Percentiles rank a stretch among this genome's conserved stretches.
Conservation (phyloP, 2,113 vertebrate species). For the Hippocampus comes region DNA sequence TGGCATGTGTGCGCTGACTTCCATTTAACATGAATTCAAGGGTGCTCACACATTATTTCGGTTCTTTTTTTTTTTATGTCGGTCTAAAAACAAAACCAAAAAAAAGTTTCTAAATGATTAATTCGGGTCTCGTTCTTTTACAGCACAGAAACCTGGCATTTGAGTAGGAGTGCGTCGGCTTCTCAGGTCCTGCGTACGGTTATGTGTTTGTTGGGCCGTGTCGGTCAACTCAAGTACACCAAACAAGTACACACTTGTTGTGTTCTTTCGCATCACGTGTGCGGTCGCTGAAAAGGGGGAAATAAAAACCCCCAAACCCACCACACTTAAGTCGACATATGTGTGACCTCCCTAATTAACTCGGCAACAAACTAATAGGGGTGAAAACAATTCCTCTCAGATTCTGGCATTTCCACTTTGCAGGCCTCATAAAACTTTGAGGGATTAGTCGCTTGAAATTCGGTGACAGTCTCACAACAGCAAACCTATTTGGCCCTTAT, state of each 20-base stretch:
- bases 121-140: no score
- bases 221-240: no score
- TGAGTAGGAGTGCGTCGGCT: no score
- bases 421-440: slow-evolving; percentile 28
- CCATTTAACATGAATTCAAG: no score
- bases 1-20: no score
- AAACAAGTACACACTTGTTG: not conserved
- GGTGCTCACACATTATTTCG: no score
- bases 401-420: not conserved
- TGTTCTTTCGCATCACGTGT: not conserved
- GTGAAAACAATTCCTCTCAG: not conserved
- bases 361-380: not conserved
- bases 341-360: not conserved
- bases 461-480: slow-evolving; percentile 52
- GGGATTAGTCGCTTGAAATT: slow-evolving; percentile 46
- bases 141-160: not conserved
- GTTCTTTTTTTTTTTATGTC: no score
- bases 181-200: no score
- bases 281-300: not conserved
- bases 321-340: not conserved
- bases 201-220: no score
- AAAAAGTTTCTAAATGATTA: no score
- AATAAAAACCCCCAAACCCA: not conserved
- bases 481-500: slow-evolving; percentile 47
- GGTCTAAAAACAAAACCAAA: no score